phyloP scores from a whole-genome alignment of 2,888 invertebrate genomes.

The Tenthredo livida region DNA sequence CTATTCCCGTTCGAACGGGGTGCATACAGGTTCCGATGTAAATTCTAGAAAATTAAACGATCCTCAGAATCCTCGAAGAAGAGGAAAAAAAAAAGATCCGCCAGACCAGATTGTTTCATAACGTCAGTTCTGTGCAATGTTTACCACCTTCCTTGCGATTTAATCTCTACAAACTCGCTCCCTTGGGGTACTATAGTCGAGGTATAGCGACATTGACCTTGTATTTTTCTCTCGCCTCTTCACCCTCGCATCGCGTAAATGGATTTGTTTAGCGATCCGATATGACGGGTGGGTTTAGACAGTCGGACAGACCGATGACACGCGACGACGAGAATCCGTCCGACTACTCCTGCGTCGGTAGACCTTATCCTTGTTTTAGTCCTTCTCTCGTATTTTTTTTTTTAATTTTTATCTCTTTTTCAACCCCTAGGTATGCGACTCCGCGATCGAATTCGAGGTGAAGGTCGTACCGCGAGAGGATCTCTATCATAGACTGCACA shows the following conservation, averaged over 20 bases:
- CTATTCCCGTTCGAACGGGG: too few relatives aligned
- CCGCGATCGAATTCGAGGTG: background rate
- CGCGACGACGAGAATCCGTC: background rate
- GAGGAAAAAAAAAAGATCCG: background rate
- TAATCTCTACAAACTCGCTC: background rate
- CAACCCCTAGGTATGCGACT: background rate
- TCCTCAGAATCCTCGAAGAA: background rate
- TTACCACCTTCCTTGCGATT: background rate
- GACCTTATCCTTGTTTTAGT: background rate
- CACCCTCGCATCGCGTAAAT: background rate
- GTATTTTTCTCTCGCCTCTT: slow-evolving; percentile 31
- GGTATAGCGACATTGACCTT: slow-evolving; percentile 43
- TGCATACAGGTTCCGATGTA: too few relatives aligned
- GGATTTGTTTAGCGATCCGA: slow-evolving; percentile 24
- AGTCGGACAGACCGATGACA: slow-evolving; percentile 19
- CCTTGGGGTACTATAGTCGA: background rate
- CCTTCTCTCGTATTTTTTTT: background rate
- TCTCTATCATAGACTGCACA: background rate
- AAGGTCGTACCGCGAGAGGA: background rate
- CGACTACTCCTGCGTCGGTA: background rate
- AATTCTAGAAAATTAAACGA: background rate
- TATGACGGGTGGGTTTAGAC: slow-evolving; percentile 18
- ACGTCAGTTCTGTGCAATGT: background rate
- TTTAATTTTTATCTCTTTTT: background rate
- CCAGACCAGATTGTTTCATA: background rate